Base-by-base conservation (phyloP, 92 coral and sea anemone species). In the Paragorgia papillata region DNA sequence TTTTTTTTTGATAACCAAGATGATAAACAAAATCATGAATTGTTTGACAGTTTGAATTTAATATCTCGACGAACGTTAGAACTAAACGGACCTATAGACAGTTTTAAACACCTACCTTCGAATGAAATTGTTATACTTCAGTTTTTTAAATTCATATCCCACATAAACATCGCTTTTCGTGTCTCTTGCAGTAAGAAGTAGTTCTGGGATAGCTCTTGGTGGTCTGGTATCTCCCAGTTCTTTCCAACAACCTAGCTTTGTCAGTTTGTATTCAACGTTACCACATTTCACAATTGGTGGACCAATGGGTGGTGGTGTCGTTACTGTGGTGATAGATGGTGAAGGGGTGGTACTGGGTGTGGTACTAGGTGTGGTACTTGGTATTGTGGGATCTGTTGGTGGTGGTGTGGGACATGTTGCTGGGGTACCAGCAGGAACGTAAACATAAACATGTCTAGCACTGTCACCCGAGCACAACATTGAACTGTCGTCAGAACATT, bases 221-320 rank as follows among this genome's bases (percentile, higher is more conserved):
- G 76, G 40, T 49, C 62, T 25, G 15, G 13, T 0, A 17, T 69
- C 58, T n/a, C n/a, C n/a, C n/a, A n/a, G n/a, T 46, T 69, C 76
- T 12, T 69, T 69, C 76, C 76, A 69, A 44, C 76, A 69, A 29
- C 76, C 76, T 21, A 69, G 57, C 31, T 69, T 69, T 12, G 40
- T 48, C 17, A 69, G 60, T 27, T 69, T 69, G 22, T 48, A 48
- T 56, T 69, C 61, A 7, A 51, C 61, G 49, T 48, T 51, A 20
- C 62, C 76, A 28, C 76, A 69, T 19, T 49, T 69, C 30, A 69
- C 61, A 1, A 33, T 39, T 14, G 61, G 61, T 12, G 76, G 59
- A 69, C 76, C 61, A 43, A 43, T 48, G n/a, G n/a, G n/a, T n/a
- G n/a, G n/a, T n/a, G n/a, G n/a, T n/a, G n/a, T n/a, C n/a, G n/a